Conservation (phyloP, 2,113 vertebrate species). For the Barbus barbus region DNA sequence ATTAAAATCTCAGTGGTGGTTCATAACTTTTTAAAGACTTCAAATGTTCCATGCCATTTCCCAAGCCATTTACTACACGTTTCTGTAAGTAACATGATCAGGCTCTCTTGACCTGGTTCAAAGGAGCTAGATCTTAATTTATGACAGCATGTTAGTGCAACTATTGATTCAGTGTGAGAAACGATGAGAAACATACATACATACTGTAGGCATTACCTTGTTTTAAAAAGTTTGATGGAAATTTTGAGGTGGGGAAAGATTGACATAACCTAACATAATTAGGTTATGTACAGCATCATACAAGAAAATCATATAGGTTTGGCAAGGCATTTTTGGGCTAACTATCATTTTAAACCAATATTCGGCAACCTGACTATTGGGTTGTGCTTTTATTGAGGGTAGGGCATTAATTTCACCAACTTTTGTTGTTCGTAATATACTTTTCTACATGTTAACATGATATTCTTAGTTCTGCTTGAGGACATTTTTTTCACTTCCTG, state of each 20-base stretch:
- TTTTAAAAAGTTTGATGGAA: too few relatives aligned
- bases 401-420: neutral
- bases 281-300: too few relatives aligned
- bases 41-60: neutral
- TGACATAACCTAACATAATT: too few relatives aligned
- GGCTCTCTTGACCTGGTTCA: neutral
- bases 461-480: neutral
- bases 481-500: neutral
- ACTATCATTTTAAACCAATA: neutral
- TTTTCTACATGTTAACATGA: neutral
- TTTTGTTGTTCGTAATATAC: neutral
- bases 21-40: neutral
- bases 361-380: neutral
- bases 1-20: neutral
- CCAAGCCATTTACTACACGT: neutral
- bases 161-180: neutral
- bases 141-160: neutral
- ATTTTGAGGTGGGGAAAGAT: too few relatives aligned
- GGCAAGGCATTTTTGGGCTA: too few relatives aligned
- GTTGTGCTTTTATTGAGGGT: neutral
- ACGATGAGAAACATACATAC: neutral
- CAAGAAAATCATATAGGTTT: too few relatives aligned
- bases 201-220: neutral
- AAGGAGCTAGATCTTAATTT: neutral
- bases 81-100: neutral